Evolutionary conservation across 2,888 invertebrate genomes (phyloP), one percentile per base, ranked within the genome.

Genomic region (Automeris io): DNA sequence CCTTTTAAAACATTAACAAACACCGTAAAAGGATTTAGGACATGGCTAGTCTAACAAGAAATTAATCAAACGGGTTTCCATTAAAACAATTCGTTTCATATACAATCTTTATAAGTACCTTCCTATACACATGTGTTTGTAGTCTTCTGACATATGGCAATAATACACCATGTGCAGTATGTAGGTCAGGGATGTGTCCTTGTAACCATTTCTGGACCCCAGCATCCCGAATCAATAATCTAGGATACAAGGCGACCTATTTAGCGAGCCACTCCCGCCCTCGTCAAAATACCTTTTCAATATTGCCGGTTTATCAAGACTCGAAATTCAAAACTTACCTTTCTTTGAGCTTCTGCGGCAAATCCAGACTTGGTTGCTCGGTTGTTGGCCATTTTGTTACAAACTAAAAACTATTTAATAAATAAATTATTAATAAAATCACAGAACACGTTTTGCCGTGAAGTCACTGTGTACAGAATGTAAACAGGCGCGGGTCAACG

Each of bases 261-360:
- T 70, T 64, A 47, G 43, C 52, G 51, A 45, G 43, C 51, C 53
- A 49, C 53, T 55, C 49, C 51, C 49, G 40, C 29, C 44, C 12
- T 31, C 21, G n/a, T 19, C 22, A 34, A 21, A 33, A 18, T 32
- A 23, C 18, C 62, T 47, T 49, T 45, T 37, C 26, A 44, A 62
- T 45, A 42, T 40, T 35, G 61, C 49, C 58, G 65, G 52, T 18
- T 61, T 49, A 55, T 54, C 44, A 43, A 54, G 47, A 46, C 43
- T 46, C 38, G 43, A 45, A 49, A 42, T 42, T 46, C 43, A 45
- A 23, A 49, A 55, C 90, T 90, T 82, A 97, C 97, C 92, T 97
- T 97, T 74, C 94, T 91, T 85, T 97, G 97, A 37, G 97, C 96
- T 80, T 97, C 97, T 42, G 97, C 96, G 59, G 97, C 97, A 88